phyloP scores from a whole-genome alignment of 2,113 vertebrate species.

The Oryzias curvinotus region DNA sequence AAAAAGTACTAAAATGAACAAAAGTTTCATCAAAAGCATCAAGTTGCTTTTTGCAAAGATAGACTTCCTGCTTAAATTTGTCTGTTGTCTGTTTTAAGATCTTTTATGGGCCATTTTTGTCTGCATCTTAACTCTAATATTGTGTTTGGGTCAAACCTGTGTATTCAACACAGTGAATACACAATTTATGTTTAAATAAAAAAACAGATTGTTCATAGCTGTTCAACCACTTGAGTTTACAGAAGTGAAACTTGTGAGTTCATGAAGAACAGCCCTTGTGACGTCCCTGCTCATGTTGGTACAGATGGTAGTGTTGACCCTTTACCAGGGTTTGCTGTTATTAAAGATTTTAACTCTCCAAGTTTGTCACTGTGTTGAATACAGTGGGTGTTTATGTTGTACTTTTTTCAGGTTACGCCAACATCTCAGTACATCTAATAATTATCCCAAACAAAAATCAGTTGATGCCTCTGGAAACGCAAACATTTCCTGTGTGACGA shows the following conservation, averaged over 20 bases:
- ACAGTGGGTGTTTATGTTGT: background rate
- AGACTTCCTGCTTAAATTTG: too few species aligned
- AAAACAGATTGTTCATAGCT: too few species aligned
- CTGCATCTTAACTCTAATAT: too few species aligned
- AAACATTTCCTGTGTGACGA: conserved; percentile 37
- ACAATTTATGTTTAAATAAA: too few species aligned
- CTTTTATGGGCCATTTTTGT: too few species aligned
- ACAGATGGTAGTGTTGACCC: conserved; percentile 2
- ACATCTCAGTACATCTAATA: conserved; percentile 2
- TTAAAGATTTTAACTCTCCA: conserved; percentile 1
- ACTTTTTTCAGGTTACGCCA: background rate
- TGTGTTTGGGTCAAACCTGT: too few species aligned
- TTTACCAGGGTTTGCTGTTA: conserved; percentile 1
- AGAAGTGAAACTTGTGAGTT: conserved; percentile 41
- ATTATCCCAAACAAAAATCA: conserved; percentile 39
- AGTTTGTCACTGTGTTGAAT: background rate
- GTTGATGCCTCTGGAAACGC: conserved; percentile 40
- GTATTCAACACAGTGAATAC: too few species aligned
- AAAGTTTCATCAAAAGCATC: too few species aligned
- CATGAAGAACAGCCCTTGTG: conserved; percentile 2
- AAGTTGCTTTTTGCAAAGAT: too few species aligned
- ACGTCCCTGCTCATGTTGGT: conserved; percentile 30
- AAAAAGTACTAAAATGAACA: too few species aligned
- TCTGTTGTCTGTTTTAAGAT: too few species aligned
- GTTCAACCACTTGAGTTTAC: conserved; percentile 7